Evolutionary conservation across 2,113 vertebrate genomes (phyloP).

Genomic region (Echinops telfairi): DNA sequence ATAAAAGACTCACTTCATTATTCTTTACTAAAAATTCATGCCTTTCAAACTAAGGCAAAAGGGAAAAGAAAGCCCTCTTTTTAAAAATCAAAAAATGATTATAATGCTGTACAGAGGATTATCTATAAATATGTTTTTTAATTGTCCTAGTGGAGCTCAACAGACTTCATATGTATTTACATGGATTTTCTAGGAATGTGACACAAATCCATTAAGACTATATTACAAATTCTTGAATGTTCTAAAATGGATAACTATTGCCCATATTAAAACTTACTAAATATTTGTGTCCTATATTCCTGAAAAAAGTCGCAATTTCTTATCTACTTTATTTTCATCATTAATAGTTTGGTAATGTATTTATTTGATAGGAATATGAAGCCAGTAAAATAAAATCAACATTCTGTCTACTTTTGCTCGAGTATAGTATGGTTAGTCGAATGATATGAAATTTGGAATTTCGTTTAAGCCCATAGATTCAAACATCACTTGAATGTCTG

Average conservation of each 20-base stretch:
- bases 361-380: neutral
- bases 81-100: neutral
- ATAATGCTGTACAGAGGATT: neutral
- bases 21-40: conserved; percentile 27
- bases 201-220: neutral
- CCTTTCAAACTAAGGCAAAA: neutral
- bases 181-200: conserved; percentile 8
- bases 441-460: neutral
- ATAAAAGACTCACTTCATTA: conserved; percentile 3
- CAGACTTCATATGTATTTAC: conserved; percentile 42
- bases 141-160: conserved; percentile 30
- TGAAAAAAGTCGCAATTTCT: conserved; percentile 2
- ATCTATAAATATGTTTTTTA: conserved; percentile 55
- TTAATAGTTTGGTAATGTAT: too few species aligned
- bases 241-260: conserved; percentile 8
- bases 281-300: neutral
- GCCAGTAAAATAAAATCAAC: neutral
- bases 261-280: conserved; percentile 30
- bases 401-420: neutral
- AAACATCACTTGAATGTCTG: neutral
- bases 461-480: neutral
- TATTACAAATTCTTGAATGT: conserved; percentile 20
- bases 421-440: neutral
- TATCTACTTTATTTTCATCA: neutral
- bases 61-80: neutral